phyloP scores from a whole-genome alignment of 2,888 invertebrate genomes.

The Blastobasis adustella region DNA sequence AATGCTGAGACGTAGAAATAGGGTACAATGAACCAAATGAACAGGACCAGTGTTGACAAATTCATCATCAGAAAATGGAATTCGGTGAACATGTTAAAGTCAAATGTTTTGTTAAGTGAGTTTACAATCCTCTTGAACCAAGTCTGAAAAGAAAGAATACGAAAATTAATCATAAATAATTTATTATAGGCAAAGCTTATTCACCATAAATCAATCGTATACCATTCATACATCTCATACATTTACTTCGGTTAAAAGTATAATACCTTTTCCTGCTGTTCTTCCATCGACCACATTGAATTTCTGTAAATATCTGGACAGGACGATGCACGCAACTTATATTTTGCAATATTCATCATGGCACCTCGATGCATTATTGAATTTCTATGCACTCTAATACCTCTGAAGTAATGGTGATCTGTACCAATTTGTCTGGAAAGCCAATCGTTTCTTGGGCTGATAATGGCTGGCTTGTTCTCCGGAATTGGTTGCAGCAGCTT shows the following conservation, averaged over 20 bases:
- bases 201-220: no score
- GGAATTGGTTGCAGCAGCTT: constrained; percentile 61
- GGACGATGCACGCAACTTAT: constrained; percentile 89
- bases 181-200: no score
- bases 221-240: background rate
- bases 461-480: constrained; percentile 51
- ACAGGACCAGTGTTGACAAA: constrained; percentile 90
- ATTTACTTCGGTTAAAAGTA: background rate
- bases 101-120: constrained; percentile 81
- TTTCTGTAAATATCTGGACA: constrained; percentile 93
- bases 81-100: constrained; percentile 89
- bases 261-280: constrained; percentile 75
- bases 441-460: constrained; percentile 48
- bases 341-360: constrained; percentile 88
- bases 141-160: constrained; percentile 69
- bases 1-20: constrained; percentile 94
- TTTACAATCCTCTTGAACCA: constrained; percentile 82
- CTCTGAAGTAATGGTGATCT: constrained; percentile 80
- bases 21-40: constrained; percentile 96
- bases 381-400: constrained; percentile 83
- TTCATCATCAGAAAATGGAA: constrained; percentile 89
- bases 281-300: constrained; percentile 88
- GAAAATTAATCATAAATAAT: no score
- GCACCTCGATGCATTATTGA: constrained; percentile 92
- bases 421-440: constrained; percentile 69